These are phyloP conservation scores for Todiramphus chloris DNA, from an alignment of 2,113 vertebrate genomes.

Conservation along the genomic window DNA sequence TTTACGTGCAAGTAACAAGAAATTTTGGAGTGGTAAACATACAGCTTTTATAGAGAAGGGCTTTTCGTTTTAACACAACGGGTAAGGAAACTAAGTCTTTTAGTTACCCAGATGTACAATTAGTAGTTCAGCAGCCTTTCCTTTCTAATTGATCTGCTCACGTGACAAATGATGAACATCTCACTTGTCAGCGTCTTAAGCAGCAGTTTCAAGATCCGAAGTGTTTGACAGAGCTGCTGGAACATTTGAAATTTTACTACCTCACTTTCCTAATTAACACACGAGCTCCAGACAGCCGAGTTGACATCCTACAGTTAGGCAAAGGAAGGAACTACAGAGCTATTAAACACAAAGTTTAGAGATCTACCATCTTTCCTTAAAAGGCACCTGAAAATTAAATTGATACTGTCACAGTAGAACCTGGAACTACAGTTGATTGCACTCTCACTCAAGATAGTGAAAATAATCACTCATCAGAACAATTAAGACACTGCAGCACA, in stretches of 20 bases:
- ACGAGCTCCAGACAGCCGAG: slow-evolving; percentile 43
- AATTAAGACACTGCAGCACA: background rate
- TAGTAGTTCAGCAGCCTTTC: slow-evolving; percentile 17
- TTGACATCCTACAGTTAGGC: slow-evolving; percentile 11
- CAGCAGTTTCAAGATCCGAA: slow-evolving; percentile 57
- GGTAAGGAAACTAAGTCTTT: background rate
- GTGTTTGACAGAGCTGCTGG: slow-evolving; percentile 65
- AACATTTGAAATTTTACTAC: slow-evolving; percentile 62
- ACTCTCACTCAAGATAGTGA: background rate
- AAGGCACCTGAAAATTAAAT: background rate
- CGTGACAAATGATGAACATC: slow-evolving; percentile 61
- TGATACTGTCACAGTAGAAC: background rate
- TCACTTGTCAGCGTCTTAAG: slow-evolving; percentile 57
- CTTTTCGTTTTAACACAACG: background rate
- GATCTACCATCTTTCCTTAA: background rate
- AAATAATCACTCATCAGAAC: background rate
- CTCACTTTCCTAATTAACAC: slow-evolving; percentile 60
- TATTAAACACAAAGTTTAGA: background rate
- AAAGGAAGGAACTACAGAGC: slow-evolving; percentile 15
- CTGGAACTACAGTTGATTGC: background rate
- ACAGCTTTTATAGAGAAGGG: background rate
- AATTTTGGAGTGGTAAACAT: background rate
- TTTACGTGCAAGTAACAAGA: background rate
- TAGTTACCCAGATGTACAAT: slow-evolving; percentile 3
- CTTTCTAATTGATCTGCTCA: slow-evolving; percentile 51